These are phyloP conservation scores for Cryptus viduatorius DNA, from an alignment of 2,888 invertebrate species.

Conservation along the genomic window DNA sequence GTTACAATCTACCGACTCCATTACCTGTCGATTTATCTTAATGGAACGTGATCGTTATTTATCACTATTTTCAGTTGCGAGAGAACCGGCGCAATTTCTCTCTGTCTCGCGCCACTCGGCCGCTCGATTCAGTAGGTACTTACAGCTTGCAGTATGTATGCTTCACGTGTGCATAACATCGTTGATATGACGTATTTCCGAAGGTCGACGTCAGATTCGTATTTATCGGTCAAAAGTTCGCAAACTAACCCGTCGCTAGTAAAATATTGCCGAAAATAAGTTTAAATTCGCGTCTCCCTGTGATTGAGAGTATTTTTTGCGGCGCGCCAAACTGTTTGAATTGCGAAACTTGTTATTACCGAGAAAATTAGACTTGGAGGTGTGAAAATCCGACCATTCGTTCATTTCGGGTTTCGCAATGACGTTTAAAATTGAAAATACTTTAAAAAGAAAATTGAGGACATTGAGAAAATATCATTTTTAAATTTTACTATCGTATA, in stretches of 20 bases:
- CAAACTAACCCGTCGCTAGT: not conserved
- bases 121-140: constrained; percentile 2
- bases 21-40: constrained; percentile 83
- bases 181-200: constrained; percentile 6
- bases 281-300: not conserved
- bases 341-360: not conserved
- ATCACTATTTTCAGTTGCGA: constrained; percentile 81
- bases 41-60: constrained; percentile 82
- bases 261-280: not conserved
- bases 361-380: no score
- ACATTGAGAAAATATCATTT: no score
- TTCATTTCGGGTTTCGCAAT: no score
- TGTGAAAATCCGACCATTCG: no score
- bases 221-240: not conserved
- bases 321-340: not conserved
- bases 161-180: not conserved
- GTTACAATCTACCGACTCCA: constrained; percentile 81
- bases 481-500: no score
- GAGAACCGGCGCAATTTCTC: constrained; percentile 76
- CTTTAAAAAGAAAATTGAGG: no score
- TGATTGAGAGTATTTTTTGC: not conserved
- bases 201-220: constrained; percentile 1
- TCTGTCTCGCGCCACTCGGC: constrained; percentile 42
- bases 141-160: not conserved
- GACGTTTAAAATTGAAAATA: no score